Evolutionary conservation across 2,113 vertebrate species (phyloP), one percentile per base, ranked within the genome.

Genomic region (Stercorarius parasiticus): DNA sequence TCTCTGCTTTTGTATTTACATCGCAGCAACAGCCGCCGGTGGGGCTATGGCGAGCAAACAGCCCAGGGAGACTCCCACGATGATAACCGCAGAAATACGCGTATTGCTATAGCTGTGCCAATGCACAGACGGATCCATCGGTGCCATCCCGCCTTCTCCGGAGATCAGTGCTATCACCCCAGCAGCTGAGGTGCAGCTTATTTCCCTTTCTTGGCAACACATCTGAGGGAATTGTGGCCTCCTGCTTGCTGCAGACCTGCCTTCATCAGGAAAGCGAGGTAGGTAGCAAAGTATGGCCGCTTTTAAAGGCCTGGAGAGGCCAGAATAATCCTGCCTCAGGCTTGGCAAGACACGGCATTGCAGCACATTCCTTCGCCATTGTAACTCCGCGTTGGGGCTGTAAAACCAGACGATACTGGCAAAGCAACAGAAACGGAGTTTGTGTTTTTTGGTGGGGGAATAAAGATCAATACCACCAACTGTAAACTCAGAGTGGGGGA

Each of bases 281-380:
- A 64, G 50, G 43, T 13, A 91, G 62, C 73, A 91, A 93, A 76
- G 6, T 34, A 32, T 12, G 10, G 26, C 21, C 0, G 0, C 47
- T 89, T 76, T 72, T 34, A 76, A 59, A 79, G 61, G 42, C 10
- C 25, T 76, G 56, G 70, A 84, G 56, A 87, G 61, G 70, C 56
- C 52, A 72, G 61, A 85, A 93, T 32, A 76, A 84, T 40, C 73
- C 70, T 84, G 5, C 42, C 14, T 79, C 2, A 1, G 38, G 50
- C 84, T 94, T 96, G 95, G 93, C 86, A 50, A 82, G 86, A 55
- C 47, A 7, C 2, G 1, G 56, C 36, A 11, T 9, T 67, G 72
- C 91, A 93, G 91, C 94, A 87, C 91, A 97, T 96, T 97, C 93
- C 77, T 93, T n/a, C 70, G 6, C 1, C 73, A 4, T 25, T 61